Evolutionary conservation across 2,888 invertebrate species (phyloP), one percentile per base, ranked within the genome.

Genomic region (Ptychoptera albimana): DNA sequence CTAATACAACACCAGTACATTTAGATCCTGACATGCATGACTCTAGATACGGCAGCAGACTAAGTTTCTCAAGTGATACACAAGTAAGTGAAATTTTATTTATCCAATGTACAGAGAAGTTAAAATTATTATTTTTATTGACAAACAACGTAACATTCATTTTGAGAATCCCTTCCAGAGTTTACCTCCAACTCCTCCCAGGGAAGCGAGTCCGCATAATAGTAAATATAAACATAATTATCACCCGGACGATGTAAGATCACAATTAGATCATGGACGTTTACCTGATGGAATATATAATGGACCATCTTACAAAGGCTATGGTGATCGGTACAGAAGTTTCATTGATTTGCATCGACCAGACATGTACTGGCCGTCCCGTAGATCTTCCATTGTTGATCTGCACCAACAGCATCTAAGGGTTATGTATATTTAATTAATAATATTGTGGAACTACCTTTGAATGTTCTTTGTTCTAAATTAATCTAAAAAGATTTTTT

Each of bases 11-110:
- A 51, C 45, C 50, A 53, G 53, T 45, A 53, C 49, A 51, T 57
- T 46, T 55, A 8, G 42, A 42, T 36, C 40, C 31, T 32, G 5
- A 31, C 10, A 37, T 31, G 16, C 29, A 32, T 12, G 55, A 71
- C 7, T 23, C 23, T 5, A 23, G 23, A 23, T 23, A 23, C 23
- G 23, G 23, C 3, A 79, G 79, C 57, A 63, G 77, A 46, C 76
- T 76, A 51, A 79, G 79, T 2, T 67, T 77, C 48, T 74, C 75
- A 43, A 77, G 77, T 54, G 79, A 79, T 56, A 75, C 77, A 4
- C 73, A 77, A 59, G 79, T 78, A 60, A 58, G 16, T 35, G 36
- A n/a, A 43, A 13, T 32, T 2, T 15, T n/a, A 31, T n/a, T 15
- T 46, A 5, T 37, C 15, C 14, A 15, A 2, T 23, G 57, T 63